Evolutionary conservation across 2,797 vertebrate genomes (phyloP).

Genomic region (Arrhamphus sclerolepis): DNA sequence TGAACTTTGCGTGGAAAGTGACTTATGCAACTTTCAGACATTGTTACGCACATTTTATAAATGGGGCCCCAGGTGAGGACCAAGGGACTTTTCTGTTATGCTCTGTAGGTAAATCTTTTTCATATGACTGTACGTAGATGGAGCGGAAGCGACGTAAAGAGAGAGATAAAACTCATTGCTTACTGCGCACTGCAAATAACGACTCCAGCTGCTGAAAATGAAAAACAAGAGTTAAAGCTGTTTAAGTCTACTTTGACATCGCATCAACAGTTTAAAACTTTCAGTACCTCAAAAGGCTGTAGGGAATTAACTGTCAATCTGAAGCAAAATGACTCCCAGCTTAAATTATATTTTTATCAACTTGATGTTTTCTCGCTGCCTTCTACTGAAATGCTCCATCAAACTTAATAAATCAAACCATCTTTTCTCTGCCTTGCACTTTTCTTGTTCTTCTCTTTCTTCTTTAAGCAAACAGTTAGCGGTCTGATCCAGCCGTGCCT

Average conservation of each 20-base stretch:
- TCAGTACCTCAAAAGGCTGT: conserved; percentile 16
- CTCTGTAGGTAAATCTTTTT: no score
- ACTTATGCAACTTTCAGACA: no score
- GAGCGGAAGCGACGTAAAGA: no score
- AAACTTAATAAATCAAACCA: conserved; percentile 35
- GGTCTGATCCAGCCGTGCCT: conserved; percentile 35
- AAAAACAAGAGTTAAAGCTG: background rate
- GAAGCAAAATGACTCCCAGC: conserved; percentile 16
- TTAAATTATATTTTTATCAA: conserved; percentile 29
- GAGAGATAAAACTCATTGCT: no score
- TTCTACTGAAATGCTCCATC: conserved; percentile 48
- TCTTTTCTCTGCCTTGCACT: conserved; percentile 2
- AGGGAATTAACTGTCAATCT: conserved; percentile 33
- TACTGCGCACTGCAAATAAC: no score
- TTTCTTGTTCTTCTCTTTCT: conserved; percentile 9
- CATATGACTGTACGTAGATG: no score
- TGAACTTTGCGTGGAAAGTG: no score
- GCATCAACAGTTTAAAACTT: conserved; percentile 11
- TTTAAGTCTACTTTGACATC: conserved; percentile 10
- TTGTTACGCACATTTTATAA: no score
- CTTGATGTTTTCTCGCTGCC: conserved; percentile 31
- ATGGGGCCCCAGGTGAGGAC: no score
- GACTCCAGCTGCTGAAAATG: background rate
- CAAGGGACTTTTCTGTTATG: no score
- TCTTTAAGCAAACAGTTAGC: conserved; percentile 21